Percentiles rank a stretch among this genome's conserved stretches.
Conservation (phyloP, 2,113 vertebrate genomes). For the Halcyon senegalensis region DNA sequence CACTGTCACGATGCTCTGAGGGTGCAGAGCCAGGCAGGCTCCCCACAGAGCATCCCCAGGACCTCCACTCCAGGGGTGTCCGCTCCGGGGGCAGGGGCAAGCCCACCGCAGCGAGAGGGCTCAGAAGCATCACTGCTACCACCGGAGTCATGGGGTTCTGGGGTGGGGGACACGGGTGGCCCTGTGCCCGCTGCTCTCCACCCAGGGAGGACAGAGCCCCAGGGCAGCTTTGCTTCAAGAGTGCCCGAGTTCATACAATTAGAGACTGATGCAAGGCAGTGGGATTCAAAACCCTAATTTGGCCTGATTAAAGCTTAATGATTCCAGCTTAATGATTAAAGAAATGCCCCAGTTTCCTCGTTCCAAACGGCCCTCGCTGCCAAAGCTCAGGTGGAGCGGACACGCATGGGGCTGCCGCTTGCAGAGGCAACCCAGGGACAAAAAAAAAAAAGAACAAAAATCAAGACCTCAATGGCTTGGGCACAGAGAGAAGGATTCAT, state of each 20-base stretch:
- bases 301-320: slow-evolving; percentile 33
- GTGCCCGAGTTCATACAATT: neutral
- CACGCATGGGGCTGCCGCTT: neutral
- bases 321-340: neutral
- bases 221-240: neutral
- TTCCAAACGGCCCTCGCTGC: neutral
- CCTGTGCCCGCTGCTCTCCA: accelerated
- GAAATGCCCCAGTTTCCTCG: slow-evolving; percentile 1
- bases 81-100: too few species aligned
- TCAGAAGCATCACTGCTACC: neutral
- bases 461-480: neutral
- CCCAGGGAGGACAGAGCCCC: neutral
- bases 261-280: neutral
- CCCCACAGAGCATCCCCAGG: neutral
- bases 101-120: neutral
- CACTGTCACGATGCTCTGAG: neutral
- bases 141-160: accelerated
- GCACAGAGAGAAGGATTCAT: neutral
- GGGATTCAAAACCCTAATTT: neutral
- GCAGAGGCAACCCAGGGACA: neutral
- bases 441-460: neutral
- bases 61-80: neutral
- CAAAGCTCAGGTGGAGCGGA: slow-evolving; percentile 12
- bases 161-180: accelerated
- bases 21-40: accelerated